Evolutionary conservation across 2,113 vertebrate species (phyloP), one percentile per base, ranked within the genome.

Genomic region (Cyanoderma ruficeps): DNA sequence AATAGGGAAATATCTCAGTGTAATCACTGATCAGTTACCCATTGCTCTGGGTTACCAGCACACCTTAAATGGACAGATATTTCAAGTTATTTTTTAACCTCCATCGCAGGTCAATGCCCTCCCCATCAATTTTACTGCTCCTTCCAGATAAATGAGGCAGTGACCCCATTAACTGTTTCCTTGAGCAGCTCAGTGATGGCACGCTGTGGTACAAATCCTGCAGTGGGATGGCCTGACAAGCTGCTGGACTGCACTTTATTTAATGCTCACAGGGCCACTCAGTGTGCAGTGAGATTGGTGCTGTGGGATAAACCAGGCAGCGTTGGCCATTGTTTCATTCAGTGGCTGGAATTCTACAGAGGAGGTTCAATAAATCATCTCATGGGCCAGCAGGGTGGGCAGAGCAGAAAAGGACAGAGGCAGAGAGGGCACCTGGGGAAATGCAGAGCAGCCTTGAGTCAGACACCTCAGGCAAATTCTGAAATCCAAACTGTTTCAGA

Each of bases 71-170:
- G 41, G 52, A 50, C 67, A 90, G n/a, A 80, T 68, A 65, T 44
- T 75, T 65, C 30, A 91, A 35, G 39, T 83, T 79, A 39, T 71
- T 89, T 91, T 90, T 95, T 96, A 93, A 94, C 84, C 84, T 94
- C 87, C 74, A 59, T 8, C 72, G 84, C 39, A 93, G 83, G 89
- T 83, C 92, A 87, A 8, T 60, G 56, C n/a, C 77, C 88, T 91
- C 41, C 53, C 57, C 63, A 91, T 94, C 67, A 65, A 22, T 91
- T 93, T 59, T 59, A 39, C 39, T 87, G 57, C 91, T 65, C 61
- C 64, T 85, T 49, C 17, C 55, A 67, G 78, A 88, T 46, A 68
- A 94, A 94, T 44, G 81, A 91, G 53, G 84, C 70, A 63, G 35
- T 83, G 85, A 87, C 69, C 88, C 83, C 71, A 67, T 92, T 90